Evolutionary conservation across 2,113 vertebrate genomes (phyloP).

Genomic region (Gadus chalcogrammus): DNA sequence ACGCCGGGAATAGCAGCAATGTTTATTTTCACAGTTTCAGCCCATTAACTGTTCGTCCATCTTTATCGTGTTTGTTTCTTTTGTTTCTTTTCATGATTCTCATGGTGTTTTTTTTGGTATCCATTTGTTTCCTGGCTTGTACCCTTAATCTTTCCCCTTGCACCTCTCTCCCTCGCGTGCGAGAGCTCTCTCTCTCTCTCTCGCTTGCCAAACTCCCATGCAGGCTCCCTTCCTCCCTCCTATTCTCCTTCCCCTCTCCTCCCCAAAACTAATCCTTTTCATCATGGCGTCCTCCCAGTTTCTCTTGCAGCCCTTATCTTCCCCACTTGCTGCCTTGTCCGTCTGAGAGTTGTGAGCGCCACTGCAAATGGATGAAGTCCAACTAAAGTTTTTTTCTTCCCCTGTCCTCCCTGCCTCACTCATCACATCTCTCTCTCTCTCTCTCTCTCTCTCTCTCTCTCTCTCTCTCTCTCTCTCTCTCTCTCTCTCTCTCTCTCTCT

Average conservation of each 20-base stretch:
- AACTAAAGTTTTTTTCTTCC: slow-evolving; percentile 4
- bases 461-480: slow-evolving; percentile 1
- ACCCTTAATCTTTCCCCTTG: not conserved
- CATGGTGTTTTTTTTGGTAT: no score
- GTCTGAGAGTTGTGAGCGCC: no score
- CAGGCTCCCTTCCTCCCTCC: not conserved
- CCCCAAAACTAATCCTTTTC: slow-evolving; percentile 7
- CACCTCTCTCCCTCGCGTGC: slow-evolving; percentile 6
- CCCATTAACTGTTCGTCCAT: no score
- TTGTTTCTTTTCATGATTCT: no score
- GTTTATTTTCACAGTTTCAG: no score
- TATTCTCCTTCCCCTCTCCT: slow-evolving; percentile 15
- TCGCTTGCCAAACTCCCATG: not conserved
- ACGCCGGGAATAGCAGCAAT: no score
- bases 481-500: slow-evolving; percentile 7
- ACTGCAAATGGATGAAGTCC: no score
- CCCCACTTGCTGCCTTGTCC: no score
- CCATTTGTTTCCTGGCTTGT: no score
- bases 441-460: not conserved
- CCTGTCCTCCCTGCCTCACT: not conserved
- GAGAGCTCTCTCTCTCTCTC: slow-evolving; percentile 21
- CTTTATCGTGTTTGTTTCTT: no score
- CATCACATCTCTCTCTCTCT: slow-evolving; percentile 14
- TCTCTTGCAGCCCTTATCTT: not conserved
- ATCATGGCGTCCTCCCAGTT: slow-evolving; percentile 24